Conservation (phyloP, 2,113 vertebrate species). For the Anguilla japonica region DNA sequence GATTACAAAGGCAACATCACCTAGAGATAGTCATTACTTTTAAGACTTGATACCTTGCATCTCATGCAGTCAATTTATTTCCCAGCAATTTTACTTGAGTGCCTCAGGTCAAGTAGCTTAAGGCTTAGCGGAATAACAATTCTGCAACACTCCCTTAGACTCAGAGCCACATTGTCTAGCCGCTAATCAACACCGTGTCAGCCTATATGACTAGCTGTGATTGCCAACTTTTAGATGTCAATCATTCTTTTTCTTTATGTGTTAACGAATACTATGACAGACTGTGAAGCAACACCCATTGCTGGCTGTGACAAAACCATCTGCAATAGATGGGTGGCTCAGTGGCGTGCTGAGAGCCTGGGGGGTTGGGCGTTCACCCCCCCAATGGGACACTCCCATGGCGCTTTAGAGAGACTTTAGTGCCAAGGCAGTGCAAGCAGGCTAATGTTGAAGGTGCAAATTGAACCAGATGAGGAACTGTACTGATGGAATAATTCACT, state of each 20-base stretch:
- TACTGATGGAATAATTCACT: not conserved
- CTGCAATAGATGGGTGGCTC: not conserved
- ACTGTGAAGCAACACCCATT: not conserved
- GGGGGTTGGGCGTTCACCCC: not conserved
- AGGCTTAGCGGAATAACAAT: not conserved
- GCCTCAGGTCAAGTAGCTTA: not conserved
- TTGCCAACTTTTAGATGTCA: not conserved
- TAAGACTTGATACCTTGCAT: not conserved
- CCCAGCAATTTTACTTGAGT: not conserved
- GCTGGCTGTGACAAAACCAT: not conserved
- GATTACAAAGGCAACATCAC: not conserved
- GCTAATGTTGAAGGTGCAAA: conserved; percentile 2
- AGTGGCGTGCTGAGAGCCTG: not conserved
- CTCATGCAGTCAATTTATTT: not conserved
- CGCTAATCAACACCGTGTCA: not conserved
- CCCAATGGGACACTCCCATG: not conserved
- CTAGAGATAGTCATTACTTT: not conserved
- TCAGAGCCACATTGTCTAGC: not conserved
- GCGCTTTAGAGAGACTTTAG: not conserved
- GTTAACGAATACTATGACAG: not conserved
- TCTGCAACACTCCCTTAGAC: not conserved
- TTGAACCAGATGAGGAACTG: not conserved
- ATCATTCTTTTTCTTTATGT: not conserved
- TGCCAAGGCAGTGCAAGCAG: not conserved
- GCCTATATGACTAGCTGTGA: not conserved